Conservation (phyloP, 2,797 vertebrate species). For the Oreochromis mossambicus region DNA sequence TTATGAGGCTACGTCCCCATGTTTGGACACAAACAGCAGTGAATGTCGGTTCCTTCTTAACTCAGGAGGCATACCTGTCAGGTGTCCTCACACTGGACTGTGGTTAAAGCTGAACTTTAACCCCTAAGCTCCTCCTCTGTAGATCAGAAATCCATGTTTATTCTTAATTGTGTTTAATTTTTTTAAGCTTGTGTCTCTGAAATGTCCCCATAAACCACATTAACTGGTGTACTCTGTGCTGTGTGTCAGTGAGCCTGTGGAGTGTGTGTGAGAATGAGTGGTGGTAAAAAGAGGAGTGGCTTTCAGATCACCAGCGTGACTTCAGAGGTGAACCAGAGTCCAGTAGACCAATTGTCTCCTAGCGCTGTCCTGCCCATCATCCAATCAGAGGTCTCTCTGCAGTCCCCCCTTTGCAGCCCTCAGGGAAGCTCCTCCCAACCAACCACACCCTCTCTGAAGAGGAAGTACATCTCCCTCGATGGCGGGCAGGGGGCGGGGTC, state of each 20-base stretch:
- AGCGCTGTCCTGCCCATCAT: not conserved
- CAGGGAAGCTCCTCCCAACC: constrained; percentile 72
- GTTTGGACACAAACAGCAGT: not conserved
- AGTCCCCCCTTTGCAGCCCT: not conserved
- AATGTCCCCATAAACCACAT: not conserved
- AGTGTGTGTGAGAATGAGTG: constrained; percentile 69
- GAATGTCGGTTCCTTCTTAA: not conserved
- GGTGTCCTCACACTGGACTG: not conserved
- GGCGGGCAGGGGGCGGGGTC: constrained; percentile 11
- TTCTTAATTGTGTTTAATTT: not conserved
- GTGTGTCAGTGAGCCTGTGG: not conserved
- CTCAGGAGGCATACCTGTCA: not conserved
- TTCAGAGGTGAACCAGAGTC: constrained; percentile 72
- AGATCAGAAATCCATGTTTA: not conserved
- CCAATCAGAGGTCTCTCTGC: constrained; percentile 1
- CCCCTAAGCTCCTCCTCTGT: not conserved
- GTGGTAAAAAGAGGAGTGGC: constrained; percentile 82
- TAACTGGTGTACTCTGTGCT: not conserved
- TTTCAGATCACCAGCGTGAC: constrained; percentile 91
- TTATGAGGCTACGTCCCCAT: not conserved
- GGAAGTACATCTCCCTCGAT: constrained; percentile 58
- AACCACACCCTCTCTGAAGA: constrained; percentile 52
- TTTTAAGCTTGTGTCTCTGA: not conserved
- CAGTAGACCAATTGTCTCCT: constrained; percentile 18
- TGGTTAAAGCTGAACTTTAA: not conserved